Conservation (phyloP, 2,113 vertebrate genomes). For the Aspidoscelis tigris region DNA sequence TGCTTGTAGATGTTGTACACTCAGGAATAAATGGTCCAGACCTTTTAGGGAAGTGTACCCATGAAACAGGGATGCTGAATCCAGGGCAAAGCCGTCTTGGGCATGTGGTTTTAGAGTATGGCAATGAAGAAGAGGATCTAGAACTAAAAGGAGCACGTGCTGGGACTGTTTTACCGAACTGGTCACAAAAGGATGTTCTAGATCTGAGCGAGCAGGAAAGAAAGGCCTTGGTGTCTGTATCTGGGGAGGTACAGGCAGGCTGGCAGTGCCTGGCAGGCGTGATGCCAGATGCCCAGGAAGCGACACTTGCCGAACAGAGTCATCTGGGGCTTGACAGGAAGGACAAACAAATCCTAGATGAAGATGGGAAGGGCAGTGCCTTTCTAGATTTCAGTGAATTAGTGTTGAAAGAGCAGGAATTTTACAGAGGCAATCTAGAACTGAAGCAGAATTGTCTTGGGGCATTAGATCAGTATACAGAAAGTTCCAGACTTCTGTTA, state of each 20-base stretch:
- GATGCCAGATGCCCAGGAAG: conserved; percentile 55
- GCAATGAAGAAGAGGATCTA: background rate
- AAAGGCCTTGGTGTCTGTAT: background rate
- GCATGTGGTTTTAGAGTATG: background rate
- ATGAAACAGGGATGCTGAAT: background rate
- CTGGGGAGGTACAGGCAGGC: background rate
- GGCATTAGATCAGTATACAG: conserved; percentile 22
- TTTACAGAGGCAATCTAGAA: background rate
- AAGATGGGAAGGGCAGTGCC: conserved; percentile 5
- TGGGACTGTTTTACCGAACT: background rate
- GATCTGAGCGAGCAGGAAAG: background rate
- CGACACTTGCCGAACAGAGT: background rate
- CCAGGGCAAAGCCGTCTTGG: background rate
- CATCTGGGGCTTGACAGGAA: background rate
- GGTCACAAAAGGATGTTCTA: background rate
- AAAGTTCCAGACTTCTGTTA: conserved; percentile 29
- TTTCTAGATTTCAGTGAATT: background rate
- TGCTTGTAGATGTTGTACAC: background rate
- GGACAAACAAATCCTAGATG: background rate
- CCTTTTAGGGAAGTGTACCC: background rate
- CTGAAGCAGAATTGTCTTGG: background rate
- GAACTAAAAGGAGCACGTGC: background rate
- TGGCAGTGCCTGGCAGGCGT: background rate
- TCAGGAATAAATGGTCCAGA: background rate
- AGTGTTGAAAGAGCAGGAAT: conserved; percentile 25